These are phyloP conservation scores for Papilio protenor DNA, from an alignment of 2,888 invertebrate genomes.

Conservation along the genomic window DNA sequence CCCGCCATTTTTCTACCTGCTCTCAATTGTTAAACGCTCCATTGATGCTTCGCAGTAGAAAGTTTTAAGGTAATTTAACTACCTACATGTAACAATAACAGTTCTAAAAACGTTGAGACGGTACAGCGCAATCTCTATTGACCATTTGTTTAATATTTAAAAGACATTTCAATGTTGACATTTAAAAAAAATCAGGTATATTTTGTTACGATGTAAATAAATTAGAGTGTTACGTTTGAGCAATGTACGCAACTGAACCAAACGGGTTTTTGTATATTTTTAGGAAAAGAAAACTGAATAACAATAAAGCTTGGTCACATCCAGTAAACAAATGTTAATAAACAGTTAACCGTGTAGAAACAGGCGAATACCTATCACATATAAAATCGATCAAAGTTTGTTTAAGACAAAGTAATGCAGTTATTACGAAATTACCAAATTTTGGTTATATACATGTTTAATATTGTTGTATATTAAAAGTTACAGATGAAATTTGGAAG, in stretches of 20 bases:
- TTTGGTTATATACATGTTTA: no score
- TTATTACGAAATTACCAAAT: not conserved
- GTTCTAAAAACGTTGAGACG: not conserved
- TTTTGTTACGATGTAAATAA: not conserved
- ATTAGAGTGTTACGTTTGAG: not conserved
- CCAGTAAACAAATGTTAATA: constrained; percentile 4
- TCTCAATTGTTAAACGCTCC: constrained; percentile 5
- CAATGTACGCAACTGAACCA: not conserved
- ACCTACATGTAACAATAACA: constrained; percentile 9
- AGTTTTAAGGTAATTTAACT: constrained; percentile 15
- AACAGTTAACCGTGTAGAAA: not conserved
- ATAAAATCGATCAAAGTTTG: not conserved
- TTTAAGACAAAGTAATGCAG: not conserved
- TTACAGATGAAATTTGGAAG: not conserved
- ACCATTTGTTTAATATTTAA: not conserved
- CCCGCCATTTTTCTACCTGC: constrained; percentile 29
- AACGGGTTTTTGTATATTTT: not conserved
- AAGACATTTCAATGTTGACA: not conserved
- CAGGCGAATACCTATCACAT: not conserved
- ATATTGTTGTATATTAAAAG: no score
- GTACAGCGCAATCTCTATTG: not conserved
- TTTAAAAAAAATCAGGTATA: not conserved
- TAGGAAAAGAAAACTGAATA: not conserved
- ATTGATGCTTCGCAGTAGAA: constrained; percentile 21
- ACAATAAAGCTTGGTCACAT: not conserved